Percentiles rank a stretch among this genome's conserved stretches.
Evolutionary conservation across 2,797 vertebrate species (phyloP).

Genomic region (Novumbra hubbsi): DNA sequence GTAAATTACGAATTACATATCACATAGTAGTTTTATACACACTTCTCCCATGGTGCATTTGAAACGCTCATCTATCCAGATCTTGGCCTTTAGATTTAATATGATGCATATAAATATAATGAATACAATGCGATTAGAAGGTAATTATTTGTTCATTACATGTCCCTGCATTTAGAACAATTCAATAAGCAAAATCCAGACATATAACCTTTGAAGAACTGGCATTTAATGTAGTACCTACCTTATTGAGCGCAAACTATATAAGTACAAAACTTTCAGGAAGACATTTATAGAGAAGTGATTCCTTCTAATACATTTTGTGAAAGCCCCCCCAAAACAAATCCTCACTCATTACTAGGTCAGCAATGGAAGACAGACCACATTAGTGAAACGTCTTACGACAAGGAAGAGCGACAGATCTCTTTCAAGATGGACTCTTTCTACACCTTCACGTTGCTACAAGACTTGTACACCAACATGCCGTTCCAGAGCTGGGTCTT

Average conservation of each 20-base stretch:
- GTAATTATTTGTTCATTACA: no score
- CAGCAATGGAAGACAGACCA: slow-evolving; percentile 82
- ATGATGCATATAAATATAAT: no score
- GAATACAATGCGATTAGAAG: no score
- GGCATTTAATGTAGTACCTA: neutral
- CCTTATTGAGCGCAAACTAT: neutral
- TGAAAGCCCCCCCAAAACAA: neutral
- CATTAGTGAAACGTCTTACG: slow-evolving; percentile 65
- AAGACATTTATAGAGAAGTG: neutral
- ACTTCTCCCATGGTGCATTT: no score
- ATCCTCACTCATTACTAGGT: neutral
- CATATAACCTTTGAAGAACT: no score
- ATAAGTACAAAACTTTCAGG: neutral
- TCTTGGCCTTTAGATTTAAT: no score
- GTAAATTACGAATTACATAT: no score
- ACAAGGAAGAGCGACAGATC: slow-evolving; percentile 57
- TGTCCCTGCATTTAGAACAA: no score
- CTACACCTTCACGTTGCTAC: slow-evolving; percentile 77
- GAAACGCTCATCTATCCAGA: no score
- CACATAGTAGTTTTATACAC: no score
- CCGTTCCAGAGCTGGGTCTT: slow-evolving; percentile 88
- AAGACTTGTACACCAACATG: slow-evolving; percentile 81
- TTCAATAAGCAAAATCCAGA: no score
- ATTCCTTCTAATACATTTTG: neutral
- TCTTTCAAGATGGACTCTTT: slow-evolving; percentile 78